A percentile compares a stretch with the other conserved stretches of the same genome.
Evolutionary conservation across 37 sponge, comb jelly and placozoan species (phyloP).

Genomic region (Cliona cf. orientalis): DNA sequence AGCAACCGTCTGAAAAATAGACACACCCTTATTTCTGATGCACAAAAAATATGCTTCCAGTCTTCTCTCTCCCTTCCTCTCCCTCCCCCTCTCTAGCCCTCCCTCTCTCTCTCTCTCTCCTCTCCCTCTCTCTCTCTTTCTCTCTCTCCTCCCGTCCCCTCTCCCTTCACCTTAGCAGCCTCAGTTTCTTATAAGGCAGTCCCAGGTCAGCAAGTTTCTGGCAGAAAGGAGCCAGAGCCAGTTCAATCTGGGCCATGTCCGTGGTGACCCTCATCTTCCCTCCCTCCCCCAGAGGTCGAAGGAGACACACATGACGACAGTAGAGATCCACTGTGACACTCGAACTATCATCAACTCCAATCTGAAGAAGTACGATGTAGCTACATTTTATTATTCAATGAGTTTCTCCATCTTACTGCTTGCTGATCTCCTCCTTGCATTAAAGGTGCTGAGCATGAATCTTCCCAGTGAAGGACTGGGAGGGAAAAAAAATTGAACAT

Average conservation of each 20-base stretch:
- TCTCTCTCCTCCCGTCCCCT: no score
- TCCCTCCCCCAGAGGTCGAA: conserved; percentile 91
- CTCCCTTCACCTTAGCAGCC: conserved; percentile 73
- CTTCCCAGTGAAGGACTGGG: not conserved
- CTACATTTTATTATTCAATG: not conserved
- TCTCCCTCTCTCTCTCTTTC: no score
- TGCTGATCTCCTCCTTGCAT: not conserved
- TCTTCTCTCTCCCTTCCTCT: no score
- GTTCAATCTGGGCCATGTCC: conserved; percentile 93
- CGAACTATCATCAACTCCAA: conserved; percentile 29
- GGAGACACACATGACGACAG: conserved; percentile 85
- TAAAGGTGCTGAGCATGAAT: not conserved
- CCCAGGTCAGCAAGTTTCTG: conserved; percentile 67
- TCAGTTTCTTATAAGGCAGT: conserved; percentile 54
- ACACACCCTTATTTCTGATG: not conserved
- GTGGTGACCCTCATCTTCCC: conserved; percentile 94
- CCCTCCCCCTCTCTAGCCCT: no score
- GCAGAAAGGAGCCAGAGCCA: conserved; percentile 81
- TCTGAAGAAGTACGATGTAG: not conserved
- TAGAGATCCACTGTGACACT: conserved; percentile 71
- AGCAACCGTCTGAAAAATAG: conserved; percentile 54
- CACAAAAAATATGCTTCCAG: no score
- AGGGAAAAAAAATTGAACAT: not conserved
- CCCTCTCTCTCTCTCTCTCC: no score
- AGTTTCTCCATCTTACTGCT: not conserved